Percentiles rank a stretch among this genome's conserved stretches.
phyloP scores from a whole-genome alignment of 2,888 invertebrate species.

The Metacarcinus magister region DNA sequence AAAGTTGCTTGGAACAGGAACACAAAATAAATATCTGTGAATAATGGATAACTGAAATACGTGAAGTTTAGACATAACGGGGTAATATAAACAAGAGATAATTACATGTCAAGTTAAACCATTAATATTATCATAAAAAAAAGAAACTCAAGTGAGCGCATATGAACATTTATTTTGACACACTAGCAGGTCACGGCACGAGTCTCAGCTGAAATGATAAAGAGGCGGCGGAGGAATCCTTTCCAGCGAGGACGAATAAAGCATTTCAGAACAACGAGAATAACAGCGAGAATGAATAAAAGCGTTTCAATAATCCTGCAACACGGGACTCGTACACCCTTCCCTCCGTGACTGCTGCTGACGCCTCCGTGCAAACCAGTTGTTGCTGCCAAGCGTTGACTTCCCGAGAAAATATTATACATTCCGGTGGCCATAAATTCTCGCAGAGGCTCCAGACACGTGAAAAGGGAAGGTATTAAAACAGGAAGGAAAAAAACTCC shows the following conservation, averaged over 20 bases:
- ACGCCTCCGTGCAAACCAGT: not conserved
- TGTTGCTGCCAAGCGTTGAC: conserved; percentile 15
- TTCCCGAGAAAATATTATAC: conserved; percentile 15
- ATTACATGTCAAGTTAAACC: too few relatives aligned
- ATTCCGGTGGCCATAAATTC: conserved; percentile 26
- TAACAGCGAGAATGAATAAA: not conserved
- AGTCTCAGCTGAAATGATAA: too few relatives aligned
- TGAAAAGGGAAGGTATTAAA: conserved; percentile 13
- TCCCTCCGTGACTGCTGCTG: not conserved
- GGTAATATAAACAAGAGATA: too few relatives aligned
- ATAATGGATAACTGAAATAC: too few relatives aligned
- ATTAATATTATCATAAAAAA: too few relatives aligned
- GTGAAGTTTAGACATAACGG: too few relatives aligned
- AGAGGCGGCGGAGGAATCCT: too few relatives aligned
- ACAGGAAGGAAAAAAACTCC: not conserved
- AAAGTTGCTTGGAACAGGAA: too few relatives aligned
- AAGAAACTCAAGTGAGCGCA: too few relatives aligned
- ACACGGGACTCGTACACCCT: not conserved
- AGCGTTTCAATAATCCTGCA: not conserved
- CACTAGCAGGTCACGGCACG: too few relatives aligned
- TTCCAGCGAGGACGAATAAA: not conserved
- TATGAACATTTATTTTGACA: too few relatives aligned
- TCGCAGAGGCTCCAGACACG: conserved; percentile 9
- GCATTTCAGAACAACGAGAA: not conserved
- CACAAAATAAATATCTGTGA: too few relatives aligned